These are phyloP conservation scores for Stenotaenia linearis DNA, from an alignment of 2,888 invertebrate genomes.

Conservation along the genomic window DNA sequence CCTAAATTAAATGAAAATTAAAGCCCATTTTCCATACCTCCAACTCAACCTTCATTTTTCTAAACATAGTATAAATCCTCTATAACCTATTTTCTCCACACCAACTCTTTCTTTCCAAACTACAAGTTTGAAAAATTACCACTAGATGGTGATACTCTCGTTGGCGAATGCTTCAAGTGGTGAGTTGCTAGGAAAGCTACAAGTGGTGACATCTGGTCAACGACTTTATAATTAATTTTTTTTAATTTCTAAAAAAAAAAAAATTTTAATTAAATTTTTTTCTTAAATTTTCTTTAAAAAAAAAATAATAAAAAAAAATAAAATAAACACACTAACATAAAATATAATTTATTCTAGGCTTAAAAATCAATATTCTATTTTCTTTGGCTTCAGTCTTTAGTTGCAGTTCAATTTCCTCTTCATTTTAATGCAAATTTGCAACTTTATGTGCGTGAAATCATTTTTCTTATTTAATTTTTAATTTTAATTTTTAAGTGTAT, in stretches of 20 bases:
- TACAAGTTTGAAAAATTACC: not conserved
- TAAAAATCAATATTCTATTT: not conserved
- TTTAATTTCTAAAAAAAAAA: not conserved
- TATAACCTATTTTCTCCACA: not conserved
- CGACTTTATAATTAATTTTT: not conserved
- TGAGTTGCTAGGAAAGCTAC: not conserved
- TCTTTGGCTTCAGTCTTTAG: constrained; percentile 19
- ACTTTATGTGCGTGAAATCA: not conserved
- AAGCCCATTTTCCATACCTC: not conserved
- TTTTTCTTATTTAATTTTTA: not conserved
- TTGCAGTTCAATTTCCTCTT: constrained; percentile 13
- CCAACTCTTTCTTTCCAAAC: not conserved
- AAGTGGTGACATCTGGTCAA: constrained; percentile 4
- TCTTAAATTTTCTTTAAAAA: not conserved
- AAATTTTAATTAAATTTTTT: not conserved
- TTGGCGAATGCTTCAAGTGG: constrained; percentile 21
- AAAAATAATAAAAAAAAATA: not conserved
- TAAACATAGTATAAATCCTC: not conserved
- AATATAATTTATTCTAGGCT: too few species aligned
- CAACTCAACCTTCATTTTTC: not conserved
- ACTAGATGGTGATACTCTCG: constrained; percentile 27
- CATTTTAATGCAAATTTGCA: not conserved
- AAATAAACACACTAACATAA: too few species aligned
- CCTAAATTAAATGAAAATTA: not conserved
- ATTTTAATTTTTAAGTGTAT: not conserved